Evolutionary conservation across 2,797 vertebrate species (phyloP), one percentile per base, ranked within the genome.

Genomic region (Bryconaethiops microstoma): DNA sequence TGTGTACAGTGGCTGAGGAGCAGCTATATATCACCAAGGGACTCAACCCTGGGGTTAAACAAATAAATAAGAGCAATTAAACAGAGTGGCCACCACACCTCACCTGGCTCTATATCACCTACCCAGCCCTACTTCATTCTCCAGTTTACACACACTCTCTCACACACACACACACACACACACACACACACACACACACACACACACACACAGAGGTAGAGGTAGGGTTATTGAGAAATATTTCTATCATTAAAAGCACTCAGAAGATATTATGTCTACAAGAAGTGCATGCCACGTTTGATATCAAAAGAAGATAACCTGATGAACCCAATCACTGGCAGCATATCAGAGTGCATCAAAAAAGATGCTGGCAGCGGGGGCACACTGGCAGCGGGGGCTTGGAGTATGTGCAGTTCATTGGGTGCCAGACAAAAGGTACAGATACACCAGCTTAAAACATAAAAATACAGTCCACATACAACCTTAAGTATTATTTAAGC

Each of bases 31-130:
- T 88, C 85, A 86, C 77, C 65, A 55, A 67, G 35, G 77, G 82
- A 68, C 75, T 65, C 59, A 39, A 68, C 25, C 50, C 74, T 54
- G 62, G 45, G 82, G 83, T 88, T 86, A 85, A 83, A 85, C 80
- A 84, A 86, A 87, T 88, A 87, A 88, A 86, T 88, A 84, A 82
- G 69, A 81, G 78, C 83, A 88, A 88, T 88, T 88, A 87, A 86
- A 87, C 83, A 88, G 85, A 88, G 88, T 85, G 85, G 76, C 74
- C 78, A 77, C 70, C 79, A 79, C 76, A 72, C 60, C 74, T 59
- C 68, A 76, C 62, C 73, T 60, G 76, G 55, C 65, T 72, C 71
- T 79, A 77, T 65, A 81, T 82, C 77, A 75, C 59, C 23, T 67
- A 65, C 65, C 77, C 69, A 70, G 4, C 40, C 75, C 16, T 40